Percentiles rank a stretch among this genome's conserved stretches.
Conservation (phyloP, 2,888 invertebrate genomes). For the Meliscaeva auricollis region DNA sequence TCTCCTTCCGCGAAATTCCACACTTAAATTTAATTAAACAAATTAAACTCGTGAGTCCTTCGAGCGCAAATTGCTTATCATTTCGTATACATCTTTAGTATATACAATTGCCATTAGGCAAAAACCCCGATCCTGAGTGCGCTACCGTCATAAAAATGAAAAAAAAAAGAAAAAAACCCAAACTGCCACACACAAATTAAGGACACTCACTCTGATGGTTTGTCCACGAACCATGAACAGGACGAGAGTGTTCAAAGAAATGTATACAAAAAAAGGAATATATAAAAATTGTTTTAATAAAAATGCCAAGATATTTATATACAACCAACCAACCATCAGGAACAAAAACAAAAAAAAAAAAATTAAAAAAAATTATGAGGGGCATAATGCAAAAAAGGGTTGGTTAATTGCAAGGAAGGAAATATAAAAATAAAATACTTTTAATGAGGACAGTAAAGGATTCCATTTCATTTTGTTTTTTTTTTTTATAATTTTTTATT, state of each 20-base stretch:
- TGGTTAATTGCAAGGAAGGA: conserved; percentile 62
- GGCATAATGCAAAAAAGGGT: conserved; percentile 57
- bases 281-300: conserved; percentile 56
- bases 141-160: conserved; percentile 61
- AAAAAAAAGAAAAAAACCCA: conserved; percentile 41
- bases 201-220: conserved; percentile 56
- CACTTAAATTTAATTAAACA: conserved; percentile 68
- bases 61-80: conserved; percentile 72
- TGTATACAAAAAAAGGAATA: conserved; percentile 7
- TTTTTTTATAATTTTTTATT: conserved; percentile 19
- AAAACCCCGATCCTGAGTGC: not conserved
- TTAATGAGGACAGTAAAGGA: conserved; percentile 71
- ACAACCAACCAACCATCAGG: not conserved
- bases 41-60: conserved; percentile 66
- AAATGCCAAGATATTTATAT: conserved; percentile 51
- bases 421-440: conserved; percentile 48
- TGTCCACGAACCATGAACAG: conserved; percentile 67
- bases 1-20: conserved; percentile 25
- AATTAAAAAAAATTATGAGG: conserved; percentile 35
- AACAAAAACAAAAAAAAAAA: not conserved
- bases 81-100: conserved; percentile 59
- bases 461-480: conserved; percentile 23
- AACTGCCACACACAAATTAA: conserved; percentile 69
- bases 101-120: conserved; percentile 64
- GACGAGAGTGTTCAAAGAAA: conserved; percentile 43